Conservation (phyloP, 2,888 invertebrate species). For the Watsonalla binaria region DNA sequence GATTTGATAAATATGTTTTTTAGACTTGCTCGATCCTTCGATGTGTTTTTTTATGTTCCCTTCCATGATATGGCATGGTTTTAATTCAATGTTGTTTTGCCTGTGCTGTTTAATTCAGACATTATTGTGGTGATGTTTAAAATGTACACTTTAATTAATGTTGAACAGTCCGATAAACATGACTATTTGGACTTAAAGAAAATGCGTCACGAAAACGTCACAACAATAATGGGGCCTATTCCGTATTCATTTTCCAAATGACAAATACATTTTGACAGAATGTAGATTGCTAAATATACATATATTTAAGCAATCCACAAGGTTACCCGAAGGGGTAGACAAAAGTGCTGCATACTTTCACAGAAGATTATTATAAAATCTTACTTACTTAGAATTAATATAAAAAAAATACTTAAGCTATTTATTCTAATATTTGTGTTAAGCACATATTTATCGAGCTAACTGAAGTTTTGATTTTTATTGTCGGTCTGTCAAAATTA, state of each 20-base stretch:
- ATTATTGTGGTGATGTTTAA: slow-evolving; percentile 10
- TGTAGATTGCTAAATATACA: too few species aligned
- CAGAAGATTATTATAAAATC: too few species aligned
- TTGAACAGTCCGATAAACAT: too few species aligned
- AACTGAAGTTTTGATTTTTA: too few species aligned
- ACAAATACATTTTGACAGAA: too few species aligned
- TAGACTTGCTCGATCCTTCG: slow-evolving; percentile 60
- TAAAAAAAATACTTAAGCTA: too few species aligned
- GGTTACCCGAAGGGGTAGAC: not conserved
- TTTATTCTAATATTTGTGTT: too few species aligned
- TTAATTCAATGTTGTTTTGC: slow-evolving; percentile 60
- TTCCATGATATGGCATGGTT: slow-evolving; percentile 59
- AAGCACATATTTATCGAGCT: too few species aligned
- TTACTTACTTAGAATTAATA: too few species aligned
- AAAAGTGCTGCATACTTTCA: too few species aligned
- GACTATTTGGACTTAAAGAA: too few species aligned
- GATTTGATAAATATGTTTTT: slow-evolving; percentile 50
- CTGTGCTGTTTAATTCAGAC: slow-evolving; percentile 45
- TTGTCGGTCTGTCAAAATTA: slow-evolving; percentile 15
- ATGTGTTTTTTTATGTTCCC: slow-evolving; percentile 40
- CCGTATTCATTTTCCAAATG: not conserved
- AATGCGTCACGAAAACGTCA: not conserved
- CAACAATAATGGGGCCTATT: not conserved
- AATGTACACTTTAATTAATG: not conserved
- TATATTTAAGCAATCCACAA: not conserved